Conservation (phyloP, 2,797 vertebrate species). For the Cuniculus paca region DNA sequence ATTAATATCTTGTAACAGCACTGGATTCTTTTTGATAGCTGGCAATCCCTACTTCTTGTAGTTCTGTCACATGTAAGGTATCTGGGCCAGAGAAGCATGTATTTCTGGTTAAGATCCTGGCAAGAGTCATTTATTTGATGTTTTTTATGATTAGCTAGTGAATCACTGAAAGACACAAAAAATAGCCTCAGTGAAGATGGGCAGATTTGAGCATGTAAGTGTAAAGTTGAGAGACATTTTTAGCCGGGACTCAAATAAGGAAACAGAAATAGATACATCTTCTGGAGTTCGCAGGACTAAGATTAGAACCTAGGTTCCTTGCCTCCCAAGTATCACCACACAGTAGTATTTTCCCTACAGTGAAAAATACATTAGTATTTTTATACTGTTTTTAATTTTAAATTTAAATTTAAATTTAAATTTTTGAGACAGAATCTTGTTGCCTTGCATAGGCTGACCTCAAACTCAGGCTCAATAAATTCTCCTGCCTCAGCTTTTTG, state of each 20-base stretch:
- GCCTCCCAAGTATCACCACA: background rate
- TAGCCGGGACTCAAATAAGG: conserved; percentile 62
- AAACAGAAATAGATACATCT: conserved; percentile 20
- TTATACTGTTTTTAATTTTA: too few species aligned
- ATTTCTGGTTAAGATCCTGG: conserved; percentile 54
- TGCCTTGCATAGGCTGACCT: background rate
- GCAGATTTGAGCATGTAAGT: conserved; percentile 59
- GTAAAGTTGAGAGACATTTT: conserved; percentile 63
- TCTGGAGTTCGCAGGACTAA: conserved; percentile 24
- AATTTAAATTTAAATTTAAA: background rate
- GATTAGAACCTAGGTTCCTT: conserved; percentile 13
- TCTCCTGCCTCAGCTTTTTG: background rate
- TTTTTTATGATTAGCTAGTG: conserved; percentile 55
- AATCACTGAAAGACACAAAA: conserved; percentile 55
- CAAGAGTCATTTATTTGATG: conserved; percentile 44
- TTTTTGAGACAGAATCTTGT: background rate
- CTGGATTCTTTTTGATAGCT: conserved; percentile 76
- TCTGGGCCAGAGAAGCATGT: conserved; percentile 47
- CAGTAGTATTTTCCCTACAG: background rate
- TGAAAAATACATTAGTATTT: conserved; percentile 6
- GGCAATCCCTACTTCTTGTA: conserved; percentile 76
- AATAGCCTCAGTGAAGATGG: conserved; percentile 38
- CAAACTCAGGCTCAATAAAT: background rate
- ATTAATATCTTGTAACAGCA: conserved; percentile 81
- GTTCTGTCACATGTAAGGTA: background rate